Conservation (phyloP, 35 echinoderm and acorn worm species). For the Apostichopus californicus region DNA sequence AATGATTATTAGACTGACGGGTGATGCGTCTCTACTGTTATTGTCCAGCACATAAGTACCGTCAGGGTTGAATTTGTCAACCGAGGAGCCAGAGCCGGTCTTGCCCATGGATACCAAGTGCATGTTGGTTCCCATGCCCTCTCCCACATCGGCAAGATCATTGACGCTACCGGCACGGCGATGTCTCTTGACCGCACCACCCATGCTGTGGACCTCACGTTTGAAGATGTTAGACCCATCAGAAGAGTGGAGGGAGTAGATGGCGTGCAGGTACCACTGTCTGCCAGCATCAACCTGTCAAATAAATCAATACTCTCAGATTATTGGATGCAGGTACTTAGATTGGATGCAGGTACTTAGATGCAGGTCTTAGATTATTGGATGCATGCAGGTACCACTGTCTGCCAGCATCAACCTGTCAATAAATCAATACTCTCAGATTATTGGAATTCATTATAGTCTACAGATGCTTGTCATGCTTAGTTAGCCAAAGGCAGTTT, state of each 20-base stretch:
- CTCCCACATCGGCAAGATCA: neutral
- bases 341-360: no score
- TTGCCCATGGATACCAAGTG: conserved; percentile 16
- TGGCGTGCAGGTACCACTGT: conserved; percentile 93
- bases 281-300: conserved; percentile 82
- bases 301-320: neutral
- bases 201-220: conserved; percentile 74
- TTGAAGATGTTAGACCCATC: conserved; percentile 80
- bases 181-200: neutral
- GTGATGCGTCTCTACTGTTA: neutral
- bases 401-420: conserved; percentile 79
- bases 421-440: no score
- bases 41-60: conserved; percentile 26
- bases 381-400: conserved; percentile 88
- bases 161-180: conserved; percentile 1
- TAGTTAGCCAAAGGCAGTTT: no score
- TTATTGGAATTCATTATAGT: no score
- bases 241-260: conserved; percentile 81
- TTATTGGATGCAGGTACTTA: neutral
- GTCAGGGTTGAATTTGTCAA: conserved; percentile 28
- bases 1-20: conserved; percentile 28
- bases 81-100: neutral
- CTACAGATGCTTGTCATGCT: no score
- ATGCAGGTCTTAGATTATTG: no score
- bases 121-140: conserved; percentile 75